These are phyloP conservation scores for Neodiprion pinetum DNA, from an alignment of 1,140 invertebrate species.

Conservation along the genomic window DNA sequence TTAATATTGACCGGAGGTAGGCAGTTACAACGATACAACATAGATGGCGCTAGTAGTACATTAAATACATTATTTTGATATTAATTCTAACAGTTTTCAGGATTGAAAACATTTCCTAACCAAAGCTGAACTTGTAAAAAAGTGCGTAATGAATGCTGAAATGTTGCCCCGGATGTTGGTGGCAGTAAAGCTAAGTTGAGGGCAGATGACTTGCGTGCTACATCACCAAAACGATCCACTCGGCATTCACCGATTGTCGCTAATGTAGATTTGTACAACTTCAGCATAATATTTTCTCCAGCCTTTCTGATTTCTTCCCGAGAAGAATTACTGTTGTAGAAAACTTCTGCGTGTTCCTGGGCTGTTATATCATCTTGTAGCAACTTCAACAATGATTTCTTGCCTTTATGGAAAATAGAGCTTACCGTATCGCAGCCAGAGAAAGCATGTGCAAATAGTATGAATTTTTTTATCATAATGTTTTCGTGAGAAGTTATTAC, in stretches of 20 bases:
- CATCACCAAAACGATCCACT: background rate
- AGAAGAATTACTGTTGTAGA: background rate
- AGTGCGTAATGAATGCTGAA: background rate
- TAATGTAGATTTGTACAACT: background rate
- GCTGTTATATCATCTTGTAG: conserved; percentile 13
- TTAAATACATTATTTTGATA: too few species aligned
- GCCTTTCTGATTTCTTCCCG: background rate
- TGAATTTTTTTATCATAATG: conserved; percentile 21
- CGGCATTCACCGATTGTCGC: background rate
- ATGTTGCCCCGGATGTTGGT: background rate
- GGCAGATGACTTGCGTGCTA: background rate
- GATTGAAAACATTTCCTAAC: background rate
- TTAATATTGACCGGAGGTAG: too few species aligned
- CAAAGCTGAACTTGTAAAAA: background rate
- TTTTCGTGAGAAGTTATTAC: conserved; percentile 11
- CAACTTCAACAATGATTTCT: conserved; percentile 22
- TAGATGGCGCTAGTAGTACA: too few species aligned
- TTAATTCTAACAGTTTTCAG: background rate
- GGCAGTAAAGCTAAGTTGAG: background rate
- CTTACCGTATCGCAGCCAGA: conserved; percentile 26
- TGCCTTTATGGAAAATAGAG: conserved; percentile 22
- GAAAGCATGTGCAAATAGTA: conserved; percentile 30
- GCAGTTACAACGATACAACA: too few species aligned
- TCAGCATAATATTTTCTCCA: background rate
- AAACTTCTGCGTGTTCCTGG: background rate